Percentiles rank a stretch among this genome's conserved stretches.
Conservation (phyloP, 2,888 invertebrate species). For the Hermodice carunculata region DNA sequence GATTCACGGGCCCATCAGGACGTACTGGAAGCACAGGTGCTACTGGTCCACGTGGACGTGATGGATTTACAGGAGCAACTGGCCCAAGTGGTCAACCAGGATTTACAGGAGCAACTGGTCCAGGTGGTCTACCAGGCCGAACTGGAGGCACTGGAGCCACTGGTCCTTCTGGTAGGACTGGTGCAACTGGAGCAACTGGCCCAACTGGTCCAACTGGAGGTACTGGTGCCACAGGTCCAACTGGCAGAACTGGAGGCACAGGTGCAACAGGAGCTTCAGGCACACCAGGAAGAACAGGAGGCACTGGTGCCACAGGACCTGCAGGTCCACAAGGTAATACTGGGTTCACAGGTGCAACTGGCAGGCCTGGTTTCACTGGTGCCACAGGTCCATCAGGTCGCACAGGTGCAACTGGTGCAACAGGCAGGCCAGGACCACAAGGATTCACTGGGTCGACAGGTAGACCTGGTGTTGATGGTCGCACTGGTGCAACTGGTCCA, state of each 20-base stretch:
- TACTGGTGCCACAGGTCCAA: conserved; percentile 73
- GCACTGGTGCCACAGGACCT: conserved; percentile 16
- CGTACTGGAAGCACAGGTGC: conserved; percentile 4
- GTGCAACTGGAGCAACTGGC: conserved; percentile 24
- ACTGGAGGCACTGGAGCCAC: conserved; percentile 26
- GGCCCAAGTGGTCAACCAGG: conserved; percentile 23
- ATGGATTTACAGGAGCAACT: conserved; percentile 25
- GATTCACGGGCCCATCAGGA: not conserved
- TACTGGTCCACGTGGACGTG: conserved; percentile 19
- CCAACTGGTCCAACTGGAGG: conserved; percentile 19
- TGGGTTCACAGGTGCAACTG: conserved; percentile 22
- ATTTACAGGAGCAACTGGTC: conserved; percentile 29
- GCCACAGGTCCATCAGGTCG: conserved; percentile 8
- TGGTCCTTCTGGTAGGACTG: conserved; percentile 73
- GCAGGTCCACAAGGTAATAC: conserved; percentile 6
- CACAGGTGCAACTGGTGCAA: conserved; percentile 25
- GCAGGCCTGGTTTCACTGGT: conserved; percentile 13
- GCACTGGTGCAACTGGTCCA: conserved; percentile 10
- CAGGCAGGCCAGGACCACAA: conserved; percentile 14
- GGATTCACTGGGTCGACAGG: conserved; percentile 17
- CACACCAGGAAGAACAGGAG: too few species aligned
- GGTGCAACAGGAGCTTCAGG: conserved; percentile 11
- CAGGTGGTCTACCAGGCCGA: conserved; percentile 23
- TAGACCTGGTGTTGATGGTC: not conserved
- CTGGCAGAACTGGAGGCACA: conserved; percentile 14